Conservation (phyloP, 2,888 invertebrate species). For the Ethmia dodecea region DNA sequence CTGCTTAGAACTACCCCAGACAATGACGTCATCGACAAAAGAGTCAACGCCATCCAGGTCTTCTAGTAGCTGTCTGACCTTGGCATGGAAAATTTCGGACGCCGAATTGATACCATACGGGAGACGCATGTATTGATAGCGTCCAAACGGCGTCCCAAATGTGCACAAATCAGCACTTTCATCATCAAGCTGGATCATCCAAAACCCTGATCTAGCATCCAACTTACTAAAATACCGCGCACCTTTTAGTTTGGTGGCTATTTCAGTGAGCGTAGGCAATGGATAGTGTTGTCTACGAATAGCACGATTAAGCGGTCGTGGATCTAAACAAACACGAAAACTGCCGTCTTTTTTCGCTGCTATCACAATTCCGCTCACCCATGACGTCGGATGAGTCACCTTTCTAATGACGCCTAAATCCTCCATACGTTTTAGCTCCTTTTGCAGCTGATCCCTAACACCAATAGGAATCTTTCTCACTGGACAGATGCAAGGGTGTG, state of each 20-base stretch:
- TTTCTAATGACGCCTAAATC: conserved; percentile 19
- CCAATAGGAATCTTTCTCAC: conserved; percentile 12
- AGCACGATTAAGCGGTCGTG: conserved; percentile 14
- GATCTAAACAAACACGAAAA: conserved; percentile 8
- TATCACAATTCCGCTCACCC: conserved; percentile 22
- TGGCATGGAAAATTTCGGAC: too few relatives aligned
- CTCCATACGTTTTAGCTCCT: conserved; percentile 9
- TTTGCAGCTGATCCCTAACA: conserved; percentile 7
- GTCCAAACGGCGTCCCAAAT: conserved; percentile 18
- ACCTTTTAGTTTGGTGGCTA: conserved; percentile 14
- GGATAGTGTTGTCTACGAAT: conserved; percentile 15
- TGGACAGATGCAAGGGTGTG: conserved; percentile 5
- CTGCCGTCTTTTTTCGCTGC: conserved; percentile 14
- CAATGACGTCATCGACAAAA: conserved; percentile 14
- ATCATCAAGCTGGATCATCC: conserved; percentile 19
- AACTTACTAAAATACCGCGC: conserved; percentile 15
- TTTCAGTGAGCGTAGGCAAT: conserved; percentile 18
- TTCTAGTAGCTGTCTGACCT: conserved; percentile 5
- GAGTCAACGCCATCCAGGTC: conserved; percentile 8
- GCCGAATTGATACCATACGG: conserved; percentile 18
- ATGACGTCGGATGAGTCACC: conserved; percentile 17
- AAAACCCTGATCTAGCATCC: conserved; percentile 21
- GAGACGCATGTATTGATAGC: conserved; percentile 20
- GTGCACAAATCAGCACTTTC: conserved; percentile 23
- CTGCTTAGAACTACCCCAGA: conserved; percentile 5